These are phyloP conservation scores for Clarias gariepinus DNA, from an alignment of 2,113 vertebrate genomes.

Conservation along the genomic window DNA sequence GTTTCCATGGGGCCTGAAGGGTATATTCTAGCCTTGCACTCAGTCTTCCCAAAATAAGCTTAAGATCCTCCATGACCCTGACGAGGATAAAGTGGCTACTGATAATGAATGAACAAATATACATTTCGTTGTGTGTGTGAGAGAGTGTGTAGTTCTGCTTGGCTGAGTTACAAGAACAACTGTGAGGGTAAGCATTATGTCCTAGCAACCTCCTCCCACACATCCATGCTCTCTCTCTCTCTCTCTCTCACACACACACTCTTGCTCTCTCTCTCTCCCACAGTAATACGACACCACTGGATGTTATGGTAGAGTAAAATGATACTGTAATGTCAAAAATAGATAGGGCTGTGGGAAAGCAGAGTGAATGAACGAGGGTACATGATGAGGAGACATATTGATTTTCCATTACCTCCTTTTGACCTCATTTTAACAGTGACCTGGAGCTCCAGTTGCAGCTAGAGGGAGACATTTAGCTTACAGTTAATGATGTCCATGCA, in stretches of 20 bases:
- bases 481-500: not conserved
- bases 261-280: not conserved
- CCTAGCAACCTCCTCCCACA: conserved; percentile 9
- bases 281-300: conserved; percentile 31
- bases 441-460: not conserved
- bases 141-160: not conserved
- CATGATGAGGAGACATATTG: not conserved
- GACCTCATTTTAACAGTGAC: not conserved
- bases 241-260: not conserved
- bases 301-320: conserved; percentile 5
- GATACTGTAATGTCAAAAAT: conserved; percentile 27
- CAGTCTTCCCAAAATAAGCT: not conserved
- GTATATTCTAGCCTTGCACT: not conserved
- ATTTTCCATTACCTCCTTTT: conserved; percentile 23
- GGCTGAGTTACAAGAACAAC: conserved; percentile 52
- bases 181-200: conserved; percentile 29
- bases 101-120: not conserved
- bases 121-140: not conserved
- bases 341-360: conserved; percentile 10
- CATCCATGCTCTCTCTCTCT: not conserved
- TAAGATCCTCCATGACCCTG: not conserved
- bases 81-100: not conserved
- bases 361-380: conserved; percentile 3
- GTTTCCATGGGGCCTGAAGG: not conserved
- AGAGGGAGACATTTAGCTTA: conserved; percentile 45